Base-by-base conservation (phyloP, 2,797 vertebrate species). In the Labroides dimidiatus region DNA sequence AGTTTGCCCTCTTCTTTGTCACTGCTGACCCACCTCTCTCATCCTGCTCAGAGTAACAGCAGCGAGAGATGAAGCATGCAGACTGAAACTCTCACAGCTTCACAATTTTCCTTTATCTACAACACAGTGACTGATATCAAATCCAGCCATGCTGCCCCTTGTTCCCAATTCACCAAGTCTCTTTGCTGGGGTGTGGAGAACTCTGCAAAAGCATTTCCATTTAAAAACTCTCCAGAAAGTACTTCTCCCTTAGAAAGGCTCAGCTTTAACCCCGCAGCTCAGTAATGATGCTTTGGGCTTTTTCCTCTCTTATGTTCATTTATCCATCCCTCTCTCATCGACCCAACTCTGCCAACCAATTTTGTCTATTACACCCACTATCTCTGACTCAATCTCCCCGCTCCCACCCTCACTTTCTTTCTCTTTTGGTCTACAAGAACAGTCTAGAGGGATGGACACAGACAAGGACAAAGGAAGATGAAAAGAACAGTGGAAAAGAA, bases 91-190 rank as follows among this genome's bases (percentile, higher is more conserved):
- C 59, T 79, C 52, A 64, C 39, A 33, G 37, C 72, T 82, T 77
- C 69, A 65, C 62, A 80, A 75, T 59, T 75, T 78, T 59, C 54
- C 66, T 86, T 82, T 79, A 87, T 91, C 77, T 75, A 84, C 81
- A 78, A 86, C 86, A 77, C 69, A 88, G 73, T 55, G 69, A 56
- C 60, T 87, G 56, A 80, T 88, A 78, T 81, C 75, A 82, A 86
- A 89, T 87, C 78, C 77, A 78, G 61, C 43, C 52, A 10, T 42
- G 13, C 14, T 72, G 61, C 60, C 54, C 83, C 75, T 76, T 82
- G 69, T 72, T 86, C 69, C 81, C 56, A 62, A 58, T 78, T 70
- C 77, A 61, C 76, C 11, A 51, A 71, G 72, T 82, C 73, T 75
- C 71, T 47, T 59, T 47, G 59, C 71, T 67, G 77, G 55, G 57